Evolutionary conservation across 1,140 invertebrate species (phyloP).

Genomic region (Cylas formicarius): DNA sequence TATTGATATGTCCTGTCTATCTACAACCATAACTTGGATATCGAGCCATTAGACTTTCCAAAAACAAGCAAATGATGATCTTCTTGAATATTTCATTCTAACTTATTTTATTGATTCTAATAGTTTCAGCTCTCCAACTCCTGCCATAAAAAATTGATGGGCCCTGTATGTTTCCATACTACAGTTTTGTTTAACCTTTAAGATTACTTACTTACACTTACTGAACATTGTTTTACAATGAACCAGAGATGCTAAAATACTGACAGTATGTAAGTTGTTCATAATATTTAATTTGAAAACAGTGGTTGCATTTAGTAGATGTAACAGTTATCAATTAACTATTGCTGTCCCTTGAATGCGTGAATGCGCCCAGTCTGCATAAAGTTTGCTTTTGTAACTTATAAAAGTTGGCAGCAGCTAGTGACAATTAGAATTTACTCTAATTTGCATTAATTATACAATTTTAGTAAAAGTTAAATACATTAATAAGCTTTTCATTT

Average conservation of each 20-base stretch:
- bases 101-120: constrained; percentile 13
- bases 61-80: no score
- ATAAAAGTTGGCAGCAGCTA: constrained; percentile 9
- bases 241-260: neutral
- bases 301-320: constrained; percentile 1
- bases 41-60: no score
- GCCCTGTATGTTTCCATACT: no score
- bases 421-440: constrained; percentile 12
- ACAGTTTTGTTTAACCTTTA: no score
- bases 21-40: no score
- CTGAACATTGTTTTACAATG: neutral
- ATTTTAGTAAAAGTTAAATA: no score
- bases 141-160: no score
- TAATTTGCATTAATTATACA: neutral
- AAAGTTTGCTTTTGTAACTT: neutral
- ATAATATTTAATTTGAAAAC: constrained; percentile 5
- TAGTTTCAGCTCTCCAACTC: constrained; percentile 2
- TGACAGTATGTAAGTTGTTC: constrained; percentile 23
- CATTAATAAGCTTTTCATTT: no score
- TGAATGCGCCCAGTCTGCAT: neutral
- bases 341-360: neutral
- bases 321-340: neutral
- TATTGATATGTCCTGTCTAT: no score
- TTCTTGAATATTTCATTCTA: no score
- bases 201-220: no score